Evolutionary conservation across 2,888 invertebrate genomes (phyloP).

Genomic region (Ptilodon capucinus): DNA sequence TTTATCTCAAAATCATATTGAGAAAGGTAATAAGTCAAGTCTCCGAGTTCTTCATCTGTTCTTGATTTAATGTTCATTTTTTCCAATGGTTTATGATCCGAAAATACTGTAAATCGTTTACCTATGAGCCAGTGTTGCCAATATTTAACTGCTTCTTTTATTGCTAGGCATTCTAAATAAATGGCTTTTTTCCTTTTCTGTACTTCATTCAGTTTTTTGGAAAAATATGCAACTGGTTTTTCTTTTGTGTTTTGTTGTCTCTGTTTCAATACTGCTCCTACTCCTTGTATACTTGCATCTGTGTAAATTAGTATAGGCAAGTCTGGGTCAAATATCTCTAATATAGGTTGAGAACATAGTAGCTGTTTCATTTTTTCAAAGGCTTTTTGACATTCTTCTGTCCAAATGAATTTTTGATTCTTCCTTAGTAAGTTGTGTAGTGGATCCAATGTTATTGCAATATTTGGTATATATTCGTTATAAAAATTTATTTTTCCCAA

Average conservation of each 20-base stretch:
- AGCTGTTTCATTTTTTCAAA: conserved; percentile 6
- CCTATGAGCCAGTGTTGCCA: conserved; percentile 29
- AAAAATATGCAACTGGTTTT: no score
- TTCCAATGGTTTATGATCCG: conserved; percentile 24
- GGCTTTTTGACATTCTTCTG: conserved; percentile 12
- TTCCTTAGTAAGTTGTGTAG: conserved; percentile 2
- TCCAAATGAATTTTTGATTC: conserved; percentile 8
- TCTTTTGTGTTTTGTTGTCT: not conserved
- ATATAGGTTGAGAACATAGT: conserved; percentile 2
- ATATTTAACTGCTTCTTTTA: conserved; percentile 23
- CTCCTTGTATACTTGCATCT: conserved; percentile 2
- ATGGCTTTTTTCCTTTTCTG: conserved; percentile 12
- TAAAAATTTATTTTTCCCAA: conserved; percentile 30
- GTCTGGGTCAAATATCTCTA: conserved; percentile 3
- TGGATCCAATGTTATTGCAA: conserved; percentile 13
- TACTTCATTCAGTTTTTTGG: conserved; percentile 8
- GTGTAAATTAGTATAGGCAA: conserved; percentile 6
- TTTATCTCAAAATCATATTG: conserved; percentile 8
- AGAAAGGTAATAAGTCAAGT: conserved; percentile 7
- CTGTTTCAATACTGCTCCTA: conserved; percentile 7
- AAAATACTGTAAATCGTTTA: conserved; percentile 20
- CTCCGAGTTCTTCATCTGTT: conserved; percentile 7
- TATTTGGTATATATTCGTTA: conserved; percentile 22
- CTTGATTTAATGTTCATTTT: conserved; percentile 7
- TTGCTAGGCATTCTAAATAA: conserved; percentile 13